phyloP scores from a whole-genome alignment of 2,888 invertebrate genomes.

The Andrena marginata region DNA sequence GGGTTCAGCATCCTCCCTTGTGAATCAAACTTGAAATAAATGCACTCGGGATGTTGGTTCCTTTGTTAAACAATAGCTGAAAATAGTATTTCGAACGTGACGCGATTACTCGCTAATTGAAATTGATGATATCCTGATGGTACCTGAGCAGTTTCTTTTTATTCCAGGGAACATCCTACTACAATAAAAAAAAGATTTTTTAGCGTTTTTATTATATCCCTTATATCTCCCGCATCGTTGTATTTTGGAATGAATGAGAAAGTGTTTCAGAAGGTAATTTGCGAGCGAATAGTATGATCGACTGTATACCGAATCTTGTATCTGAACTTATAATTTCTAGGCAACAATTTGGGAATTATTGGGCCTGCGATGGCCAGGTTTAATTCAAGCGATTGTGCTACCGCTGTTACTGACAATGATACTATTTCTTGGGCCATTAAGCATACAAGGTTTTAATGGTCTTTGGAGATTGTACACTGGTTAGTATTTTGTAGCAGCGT shows the following conservation, averaged over 20 bases:
- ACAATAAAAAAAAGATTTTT: slow-evolving; percentile 95
- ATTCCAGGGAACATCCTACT: slow-evolving; percentile 93
- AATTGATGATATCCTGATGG: no score
- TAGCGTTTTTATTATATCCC: slow-evolving; percentile 93
- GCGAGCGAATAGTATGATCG: not conserved
- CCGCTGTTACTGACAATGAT: slow-evolving; percentile 93
- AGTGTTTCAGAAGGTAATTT: slow-evolving; percentile 87
- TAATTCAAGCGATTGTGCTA: slow-evolving; percentile 90
- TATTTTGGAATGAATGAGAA: slow-evolving; percentile 90
- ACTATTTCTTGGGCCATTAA: slow-evolving; percentile 93
- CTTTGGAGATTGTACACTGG: slow-evolving; percentile 90
- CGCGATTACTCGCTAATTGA: no score
- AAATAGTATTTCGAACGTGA: no score
- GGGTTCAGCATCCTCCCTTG: no score
- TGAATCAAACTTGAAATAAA: not conserved
- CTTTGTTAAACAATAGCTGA: no score
- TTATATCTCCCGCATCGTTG: slow-evolving; percentile 92
- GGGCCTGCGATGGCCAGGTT: slow-evolving; percentile 91
- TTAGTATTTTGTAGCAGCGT: slow-evolving; percentile 81
- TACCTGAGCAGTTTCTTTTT: slow-evolving; percentile 36
- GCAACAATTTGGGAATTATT: slow-evolving; percentile 89
- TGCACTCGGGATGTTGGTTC: no score
- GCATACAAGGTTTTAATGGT: slow-evolving; percentile 90
- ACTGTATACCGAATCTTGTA: slow-evolving; percentile 1
- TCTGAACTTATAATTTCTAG: slow-evolving; percentile 79